Conservation (phyloP, 2,113 vertebrate species). For the Microcebus griseorufus region DNA sequence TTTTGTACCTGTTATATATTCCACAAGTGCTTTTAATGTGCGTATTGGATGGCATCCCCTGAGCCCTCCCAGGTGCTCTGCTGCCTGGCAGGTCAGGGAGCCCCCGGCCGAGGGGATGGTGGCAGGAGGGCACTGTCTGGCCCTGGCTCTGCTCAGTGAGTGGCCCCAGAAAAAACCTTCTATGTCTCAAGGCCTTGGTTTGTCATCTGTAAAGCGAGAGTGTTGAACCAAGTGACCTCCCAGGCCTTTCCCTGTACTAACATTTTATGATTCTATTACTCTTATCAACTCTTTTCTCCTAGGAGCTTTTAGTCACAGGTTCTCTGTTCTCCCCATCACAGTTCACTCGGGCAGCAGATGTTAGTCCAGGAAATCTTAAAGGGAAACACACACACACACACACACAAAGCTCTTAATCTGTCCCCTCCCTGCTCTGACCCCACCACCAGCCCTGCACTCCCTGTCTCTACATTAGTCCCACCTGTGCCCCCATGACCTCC, state of each 20-base stretch:
- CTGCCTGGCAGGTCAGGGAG: neutral
- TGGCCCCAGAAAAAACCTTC: neutral
- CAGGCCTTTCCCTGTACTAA: neutral
- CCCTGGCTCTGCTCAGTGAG: neutral
- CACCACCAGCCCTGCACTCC: no score
- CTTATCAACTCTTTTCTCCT: neutral
- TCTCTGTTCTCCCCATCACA: constrained; percentile 9
- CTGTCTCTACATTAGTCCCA: neutral
- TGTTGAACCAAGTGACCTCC: neutral
- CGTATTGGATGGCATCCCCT: neutral
- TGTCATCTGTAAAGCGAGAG: neutral
- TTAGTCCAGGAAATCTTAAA: neutral
- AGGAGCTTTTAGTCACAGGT: neutral
- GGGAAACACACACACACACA: neutral
- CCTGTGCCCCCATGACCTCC: neutral
- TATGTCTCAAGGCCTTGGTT: neutral
- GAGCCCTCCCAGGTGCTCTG: neutral
- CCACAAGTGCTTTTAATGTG: neutral
- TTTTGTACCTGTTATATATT: no score
- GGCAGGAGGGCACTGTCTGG: neutral
- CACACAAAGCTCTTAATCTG: neutral
- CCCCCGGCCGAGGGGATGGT: no score
- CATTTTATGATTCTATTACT: constrained; percentile 21
- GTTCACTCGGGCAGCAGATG: neutral
- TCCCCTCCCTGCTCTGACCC: no score